Conservation (phyloP, 35 echinoderm and acorn worm species). For the Ophioderma brevispina region DNA sequence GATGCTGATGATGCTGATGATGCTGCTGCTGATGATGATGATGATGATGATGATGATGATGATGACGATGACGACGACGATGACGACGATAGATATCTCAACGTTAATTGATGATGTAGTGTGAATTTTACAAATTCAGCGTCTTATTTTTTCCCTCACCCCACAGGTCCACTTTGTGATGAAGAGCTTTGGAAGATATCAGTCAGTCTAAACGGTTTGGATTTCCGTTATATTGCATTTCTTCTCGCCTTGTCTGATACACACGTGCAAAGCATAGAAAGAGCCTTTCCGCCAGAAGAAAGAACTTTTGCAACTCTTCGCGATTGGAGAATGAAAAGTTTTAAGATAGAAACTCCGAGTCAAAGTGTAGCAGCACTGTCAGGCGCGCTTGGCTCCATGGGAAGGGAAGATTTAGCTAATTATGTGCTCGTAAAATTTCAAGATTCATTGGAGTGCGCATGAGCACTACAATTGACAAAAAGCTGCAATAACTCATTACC, state of each 20-base stretch:
- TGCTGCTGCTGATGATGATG: too few relatives aligned
- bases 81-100: too few relatives aligned
- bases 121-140: too few relatives aligned
- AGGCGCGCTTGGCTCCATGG: slow-evolving; percentile 14
- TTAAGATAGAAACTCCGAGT: slow-evolving; percentile 37
- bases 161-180: slow-evolving; percentile 46
- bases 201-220: background rate
- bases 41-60: too few relatives aligned
- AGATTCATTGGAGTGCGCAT: slow-evolving; percentile 46
- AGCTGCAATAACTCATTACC: too few relatives aligned
- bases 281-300: slow-evolving; percentile 41
- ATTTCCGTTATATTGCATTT: slow-evolving; percentile 22
- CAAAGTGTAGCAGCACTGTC: slow-evolving; percentile 45
- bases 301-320: slow-evolving; percentile 49
- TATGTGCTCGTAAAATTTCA: slow-evolving; percentile 39
- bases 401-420: slow-evolving; percentile 28
- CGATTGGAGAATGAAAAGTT: slow-evolving; percentile 46
- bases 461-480: too few relatives aligned
- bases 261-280: slow-evolving; percentile 41
- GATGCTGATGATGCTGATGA: too few relatives aligned
- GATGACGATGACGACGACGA: too few relatives aligned
- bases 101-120: too few relatives aligned
- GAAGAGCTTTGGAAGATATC: slow-evolving; percentile 41
- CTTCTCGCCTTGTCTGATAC: slow-evolving; percentile 29
- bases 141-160: background rate